Conservation (phyloP, 2,113 vertebrate species). For the Aphyosemion australe region DNA sequence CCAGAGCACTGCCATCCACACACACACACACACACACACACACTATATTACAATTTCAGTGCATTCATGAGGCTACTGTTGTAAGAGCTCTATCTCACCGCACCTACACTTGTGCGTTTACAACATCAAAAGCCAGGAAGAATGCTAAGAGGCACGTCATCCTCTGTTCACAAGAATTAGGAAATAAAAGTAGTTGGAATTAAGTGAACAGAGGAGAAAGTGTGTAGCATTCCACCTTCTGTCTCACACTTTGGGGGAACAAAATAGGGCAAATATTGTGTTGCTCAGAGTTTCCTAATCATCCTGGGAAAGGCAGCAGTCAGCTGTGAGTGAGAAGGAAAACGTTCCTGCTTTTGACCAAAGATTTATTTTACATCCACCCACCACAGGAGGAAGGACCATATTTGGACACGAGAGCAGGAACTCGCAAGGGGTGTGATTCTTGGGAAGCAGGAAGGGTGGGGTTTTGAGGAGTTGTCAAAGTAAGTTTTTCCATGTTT, state of each 20-base stretch:
- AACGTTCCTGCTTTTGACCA: constrained; percentile 58
- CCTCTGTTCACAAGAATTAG: constrained; percentile 21
- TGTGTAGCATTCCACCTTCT: constrained; percentile 45
- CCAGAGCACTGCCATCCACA: constrained; percentile 45
- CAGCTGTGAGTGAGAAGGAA: constrained; percentile 54
- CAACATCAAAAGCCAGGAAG: constrained; percentile 36
- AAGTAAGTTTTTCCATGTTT: constrained; percentile 72
- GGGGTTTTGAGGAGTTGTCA: constrained; percentile 27
- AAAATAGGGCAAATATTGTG: too few relatives aligned
- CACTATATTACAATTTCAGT: constrained; percentile 13
- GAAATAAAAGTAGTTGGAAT: constrained; percentile 33
- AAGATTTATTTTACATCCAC: constrained; percentile 57
- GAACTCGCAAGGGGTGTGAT: constrained; percentile 51
- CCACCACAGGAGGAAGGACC: constrained; percentile 50
- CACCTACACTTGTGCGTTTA: constrained; percentile 41
- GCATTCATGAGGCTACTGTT: constrained; percentile 28
- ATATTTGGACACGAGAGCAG: constrained; percentile 57
- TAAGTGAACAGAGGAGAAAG: constrained; percentile 25
- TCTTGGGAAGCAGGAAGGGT: constrained; percentile 53
- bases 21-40: constrained; percentile 28
- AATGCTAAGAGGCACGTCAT: constrained; percentile 24
- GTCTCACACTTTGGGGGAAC: constrained; percentile 9
- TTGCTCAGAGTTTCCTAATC: constrained; percentile 50
- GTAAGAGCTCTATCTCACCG: constrained; percentile 34
- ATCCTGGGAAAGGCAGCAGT: constrained; percentile 20